A percentile compares a stretch with the other conserved stretches of the same genome.
These are phyloP conservation scores for Scolopax rusticola DNA, from an alignment of 2,797 vertebrate species.

Conservation along the genomic window DNA sequence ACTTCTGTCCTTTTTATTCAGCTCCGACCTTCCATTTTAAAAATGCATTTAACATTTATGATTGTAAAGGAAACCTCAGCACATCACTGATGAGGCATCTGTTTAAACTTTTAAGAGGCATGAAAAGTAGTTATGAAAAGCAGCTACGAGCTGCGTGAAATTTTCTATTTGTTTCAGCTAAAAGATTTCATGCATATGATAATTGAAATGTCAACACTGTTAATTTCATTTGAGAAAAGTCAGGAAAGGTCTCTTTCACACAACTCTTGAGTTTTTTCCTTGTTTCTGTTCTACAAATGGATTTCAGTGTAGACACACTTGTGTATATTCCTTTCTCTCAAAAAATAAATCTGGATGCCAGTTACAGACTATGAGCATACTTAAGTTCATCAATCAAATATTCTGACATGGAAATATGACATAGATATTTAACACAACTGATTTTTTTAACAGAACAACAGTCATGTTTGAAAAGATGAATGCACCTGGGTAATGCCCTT, in stretches of 20 bases:
- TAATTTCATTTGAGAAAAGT: slow-evolving; percentile 1
- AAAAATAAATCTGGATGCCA: background rate
- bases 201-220: background rate
- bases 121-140: background rate
- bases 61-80: background rate
- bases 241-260: background rate
- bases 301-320: background rate
- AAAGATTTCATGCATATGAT: background rate
- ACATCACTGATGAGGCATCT: background rate
- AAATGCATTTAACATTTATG: background rate
- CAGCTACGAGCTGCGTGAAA: background rate
- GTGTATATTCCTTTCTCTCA: background rate
- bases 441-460: background rate
- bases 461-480: background rate
- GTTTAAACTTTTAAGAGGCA: background rate
- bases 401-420: background rate
- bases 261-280: background rate
- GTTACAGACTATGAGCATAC: background rate
- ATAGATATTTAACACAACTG: background rate
- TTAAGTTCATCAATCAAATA: background rate
- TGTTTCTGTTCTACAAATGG: background rate
- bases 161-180: background rate
- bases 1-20: background rate
- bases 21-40: background rate
- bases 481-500: background rate